These are phyloP conservation scores for Margaritifera margaritifera DNA, from an alignment of 2,888 invertebrate species.

Conservation along the genomic window DNA sequence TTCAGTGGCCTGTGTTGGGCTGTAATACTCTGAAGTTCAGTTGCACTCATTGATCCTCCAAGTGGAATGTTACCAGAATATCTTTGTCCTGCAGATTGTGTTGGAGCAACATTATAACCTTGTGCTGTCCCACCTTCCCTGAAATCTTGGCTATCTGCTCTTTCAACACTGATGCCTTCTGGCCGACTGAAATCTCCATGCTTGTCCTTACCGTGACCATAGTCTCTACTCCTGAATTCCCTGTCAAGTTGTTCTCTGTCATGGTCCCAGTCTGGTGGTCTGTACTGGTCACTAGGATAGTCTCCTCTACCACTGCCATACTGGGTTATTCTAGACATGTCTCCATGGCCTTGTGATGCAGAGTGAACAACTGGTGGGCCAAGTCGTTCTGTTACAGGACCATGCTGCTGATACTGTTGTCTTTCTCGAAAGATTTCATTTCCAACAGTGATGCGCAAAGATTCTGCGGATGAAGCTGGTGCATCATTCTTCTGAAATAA, in stretches of 20 bases:
- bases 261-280: slow-evolving; percentile 14
- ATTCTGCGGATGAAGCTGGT: slow-evolving; percentile 25
- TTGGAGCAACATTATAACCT: slow-evolving; percentile 5
- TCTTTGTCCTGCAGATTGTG: background rate
- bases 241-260: slow-evolving; percentile 12
- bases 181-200: slow-evolving; percentile 16
- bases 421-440: slow-evolving; percentile 47
- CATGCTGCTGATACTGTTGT: slow-evolving; percentile 7
- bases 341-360: background rate
- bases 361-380: slow-evolving; percentile 29
- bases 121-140: slow-evolving; percentile 22
- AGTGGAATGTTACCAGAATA: too few relatives aligned
- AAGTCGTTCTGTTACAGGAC: slow-evolving; percentile 28
- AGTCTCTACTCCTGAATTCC: slow-evolving; percentile 6
- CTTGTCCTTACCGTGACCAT: slow-evolving; percentile 1
- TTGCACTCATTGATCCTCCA: too few relatives aligned
- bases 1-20: slow-evolving; percentile 41
- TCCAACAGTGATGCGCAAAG: slow-evolving; percentile 52
- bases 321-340: slow-evolving; percentile 1
- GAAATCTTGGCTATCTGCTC: slow-evolving; percentile 27
- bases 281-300: slow-evolving; percentile 8
- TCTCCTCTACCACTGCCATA: slow-evolving; percentile 19
- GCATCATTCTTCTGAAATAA: too few relatives aligned
- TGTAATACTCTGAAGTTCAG: slow-evolving; percentile 1
- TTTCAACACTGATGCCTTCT: slow-evolving; percentile 9